A percentile compares a stretch with the other conserved stretches of the same genome.
phyloP scores from a whole-genome alignment of 2,888 invertebrate species.

The Thelaira solivaga region DNA sequence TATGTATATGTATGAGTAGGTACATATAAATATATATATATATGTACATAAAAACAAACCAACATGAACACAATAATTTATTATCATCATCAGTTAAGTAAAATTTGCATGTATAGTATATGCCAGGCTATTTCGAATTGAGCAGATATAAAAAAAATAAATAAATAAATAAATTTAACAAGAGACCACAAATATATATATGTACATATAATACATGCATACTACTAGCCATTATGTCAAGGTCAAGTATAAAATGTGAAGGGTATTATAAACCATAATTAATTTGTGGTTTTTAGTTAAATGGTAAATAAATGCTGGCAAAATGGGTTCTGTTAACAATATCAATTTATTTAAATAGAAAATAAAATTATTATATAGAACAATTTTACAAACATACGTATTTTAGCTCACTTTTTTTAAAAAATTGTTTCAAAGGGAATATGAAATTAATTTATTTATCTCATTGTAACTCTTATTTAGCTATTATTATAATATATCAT shows the following conservation, averaged over 20 bases:
- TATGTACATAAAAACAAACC: neutral
- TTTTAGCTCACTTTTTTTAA: too few species aligned
- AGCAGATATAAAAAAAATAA: neutral
- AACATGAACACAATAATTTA: conserved; percentile 44
- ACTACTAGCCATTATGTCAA: neutral
- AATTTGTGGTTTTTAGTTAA: conserved; percentile 61
- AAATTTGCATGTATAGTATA: conserved; percentile 22
- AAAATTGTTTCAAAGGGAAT: too few species aligned
- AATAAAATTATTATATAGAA: too few species aligned
- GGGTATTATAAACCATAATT: conserved; percentile 26
- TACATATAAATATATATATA: neutral
- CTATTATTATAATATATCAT: too few species aligned
- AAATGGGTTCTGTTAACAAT: too few species aligned
- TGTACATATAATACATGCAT: too few species aligned
- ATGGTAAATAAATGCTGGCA: conserved; percentile 62
- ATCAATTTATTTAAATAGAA: too few species aligned
- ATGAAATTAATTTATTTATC: too few species aligned
- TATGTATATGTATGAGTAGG: neutral
- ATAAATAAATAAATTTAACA: too few species aligned
- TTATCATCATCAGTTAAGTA: conserved; percentile 43
- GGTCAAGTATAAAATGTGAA: conserved; percentile 2
- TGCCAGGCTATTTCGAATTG: conserved; percentile 15
- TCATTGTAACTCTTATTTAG: too few species aligned
- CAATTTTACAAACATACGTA: too few species aligned
- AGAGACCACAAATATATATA: too few species aligned